These are phyloP conservation scores for Emydoidea blandingii DNA, from an alignment of 2,797 vertebrate genomes.

Conservation along the genomic window DNA sequence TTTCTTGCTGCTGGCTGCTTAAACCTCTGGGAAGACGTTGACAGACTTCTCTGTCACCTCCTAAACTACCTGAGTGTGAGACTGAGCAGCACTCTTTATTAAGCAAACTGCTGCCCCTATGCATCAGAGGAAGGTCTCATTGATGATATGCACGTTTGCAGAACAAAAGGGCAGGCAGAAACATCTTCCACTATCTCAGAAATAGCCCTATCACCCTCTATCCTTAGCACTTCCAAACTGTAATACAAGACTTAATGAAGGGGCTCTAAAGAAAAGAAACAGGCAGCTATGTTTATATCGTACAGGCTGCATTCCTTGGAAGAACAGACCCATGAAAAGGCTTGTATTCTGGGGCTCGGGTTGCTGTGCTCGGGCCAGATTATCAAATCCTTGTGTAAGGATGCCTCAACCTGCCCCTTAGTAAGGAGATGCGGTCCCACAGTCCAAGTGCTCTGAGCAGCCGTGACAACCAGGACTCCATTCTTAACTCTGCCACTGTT, in stretches of 20 bases:
- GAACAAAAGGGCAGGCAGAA: neutral
- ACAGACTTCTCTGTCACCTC: neutral
- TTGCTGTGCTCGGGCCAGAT: neutral
- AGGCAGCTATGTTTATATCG: neutral
- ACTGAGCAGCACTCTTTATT: neutral
- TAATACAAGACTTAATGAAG: neutral
- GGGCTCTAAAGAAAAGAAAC: neutral
- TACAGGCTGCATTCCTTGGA: neutral
- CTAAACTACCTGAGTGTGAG: conserved; percentile 43
- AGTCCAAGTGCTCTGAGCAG: neutral
- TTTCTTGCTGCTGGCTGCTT: conserved; percentile 29
- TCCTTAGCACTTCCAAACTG: neutral
- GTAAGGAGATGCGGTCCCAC: neutral
- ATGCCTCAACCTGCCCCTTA: neutral
- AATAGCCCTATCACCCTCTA: rapidly evolving
- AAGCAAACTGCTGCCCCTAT: neutral
- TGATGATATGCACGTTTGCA: neutral
- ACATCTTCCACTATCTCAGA: neutral
- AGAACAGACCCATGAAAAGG: neutral
- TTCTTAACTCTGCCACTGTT: neutral
- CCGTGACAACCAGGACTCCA: neutral
- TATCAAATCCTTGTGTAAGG: neutral
- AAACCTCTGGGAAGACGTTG: neutral
- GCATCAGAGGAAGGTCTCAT: neutral
- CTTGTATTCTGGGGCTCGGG: neutral